Evolutionary conservation across 2,888 invertebrate species (phyloP).

Genomic region (Sylvicola fuscatus): DNA sequence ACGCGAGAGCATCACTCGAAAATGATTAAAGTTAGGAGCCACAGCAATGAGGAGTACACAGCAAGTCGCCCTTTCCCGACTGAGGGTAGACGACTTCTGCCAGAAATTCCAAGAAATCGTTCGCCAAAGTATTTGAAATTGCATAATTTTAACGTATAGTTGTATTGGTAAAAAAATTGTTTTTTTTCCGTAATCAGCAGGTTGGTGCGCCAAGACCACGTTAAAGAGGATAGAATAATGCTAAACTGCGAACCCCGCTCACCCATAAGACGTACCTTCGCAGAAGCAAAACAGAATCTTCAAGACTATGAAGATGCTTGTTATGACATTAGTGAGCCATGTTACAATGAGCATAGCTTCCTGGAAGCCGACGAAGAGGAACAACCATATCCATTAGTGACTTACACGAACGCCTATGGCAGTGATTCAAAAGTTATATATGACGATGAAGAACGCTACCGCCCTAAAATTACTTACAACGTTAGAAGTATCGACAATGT

Average conservation of each 20-base stretch:
- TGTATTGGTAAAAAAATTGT: not conserved
- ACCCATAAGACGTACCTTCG: conserved; percentile 16
- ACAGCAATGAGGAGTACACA: conserved; percentile 24
- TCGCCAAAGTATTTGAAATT: conserved; percentile 11
- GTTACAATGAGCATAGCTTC: conserved; percentile 18
- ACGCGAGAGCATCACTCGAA: conserved; percentile 17
- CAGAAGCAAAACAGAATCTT: conserved; percentile 21
- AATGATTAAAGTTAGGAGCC: conserved; percentile 25
- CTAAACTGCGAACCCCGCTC: conserved; percentile 6
- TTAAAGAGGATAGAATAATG: conserved; percentile 16
- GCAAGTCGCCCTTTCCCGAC: conserved; percentile 13
- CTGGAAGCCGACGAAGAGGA: conserved; percentile 18
- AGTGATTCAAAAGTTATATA: conserved; percentile 1
- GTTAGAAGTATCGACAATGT: conserved; percentile 9
- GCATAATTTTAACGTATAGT: not conserved
- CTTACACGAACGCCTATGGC: not conserved
- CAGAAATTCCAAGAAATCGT: conserved; percentile 19
- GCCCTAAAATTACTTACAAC: not conserved
- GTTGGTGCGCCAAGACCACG: conserved; percentile 21
- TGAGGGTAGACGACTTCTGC: conserved; percentile 18
- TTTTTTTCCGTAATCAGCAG: conserved; percentile 11
- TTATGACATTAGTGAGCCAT: conserved; percentile 8
- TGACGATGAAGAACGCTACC: not conserved
- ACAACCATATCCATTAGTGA: not conserved
- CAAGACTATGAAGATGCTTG: conserved; percentile 16